These are phyloP conservation scores for Bombylius major DNA, from an alignment of 2,888 invertebrate genomes.

Conservation along the genomic window DNA sequence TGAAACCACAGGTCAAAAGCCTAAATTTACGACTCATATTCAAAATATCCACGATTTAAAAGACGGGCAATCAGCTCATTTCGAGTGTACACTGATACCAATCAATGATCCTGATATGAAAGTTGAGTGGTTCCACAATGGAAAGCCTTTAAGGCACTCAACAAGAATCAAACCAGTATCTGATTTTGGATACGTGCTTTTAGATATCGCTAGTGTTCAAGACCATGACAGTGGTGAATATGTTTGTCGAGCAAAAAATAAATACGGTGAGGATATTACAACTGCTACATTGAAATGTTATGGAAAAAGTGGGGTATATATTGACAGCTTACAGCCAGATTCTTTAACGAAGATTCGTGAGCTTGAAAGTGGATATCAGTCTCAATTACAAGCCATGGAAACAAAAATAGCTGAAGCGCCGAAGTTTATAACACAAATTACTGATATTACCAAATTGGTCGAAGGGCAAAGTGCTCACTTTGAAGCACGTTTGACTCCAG, in stretches of 20 bases:
- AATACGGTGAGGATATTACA: constrained; percentile 81
- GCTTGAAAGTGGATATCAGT: constrained; percentile 55
- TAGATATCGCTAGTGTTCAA: constrained; percentile 90
- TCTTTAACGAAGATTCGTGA: constrained; percentile 79
- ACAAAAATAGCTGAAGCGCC: constrained; percentile 69
- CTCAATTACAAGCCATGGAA: constrained; percentile 49
- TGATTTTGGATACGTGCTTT: constrained; percentile 88
- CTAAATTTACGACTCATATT: constrained; percentile 78
- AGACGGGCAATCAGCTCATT: constrained; percentile 89
- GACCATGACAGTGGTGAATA: constrained; percentile 89
- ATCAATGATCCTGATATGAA: constrained; percentile 88
- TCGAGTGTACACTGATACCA: constrained; percentile 87
- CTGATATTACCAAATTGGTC: constrained; percentile 68
- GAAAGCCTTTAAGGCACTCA: constrained; percentile 74
- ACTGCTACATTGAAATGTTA: constrained; percentile 72
- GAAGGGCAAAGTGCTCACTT: constrained; percentile 94
- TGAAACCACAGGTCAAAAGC: constrained; percentile 73
- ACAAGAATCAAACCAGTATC: constrained; percentile 86
- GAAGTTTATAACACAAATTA: constrained; percentile 77
- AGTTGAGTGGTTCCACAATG: constrained; percentile 96
- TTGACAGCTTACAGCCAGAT: constrained; percentile 82
- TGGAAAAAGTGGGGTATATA: constrained; percentile 74
- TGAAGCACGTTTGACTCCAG: constrained; percentile 84
- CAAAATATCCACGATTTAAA: constrained; percentile 70
- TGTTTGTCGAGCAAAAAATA: constrained; percentile 82